phyloP scores from a whole-genome alignment of 35 echinoderm and acorn worm species.

The Ophioderma brevispina region DNA sequence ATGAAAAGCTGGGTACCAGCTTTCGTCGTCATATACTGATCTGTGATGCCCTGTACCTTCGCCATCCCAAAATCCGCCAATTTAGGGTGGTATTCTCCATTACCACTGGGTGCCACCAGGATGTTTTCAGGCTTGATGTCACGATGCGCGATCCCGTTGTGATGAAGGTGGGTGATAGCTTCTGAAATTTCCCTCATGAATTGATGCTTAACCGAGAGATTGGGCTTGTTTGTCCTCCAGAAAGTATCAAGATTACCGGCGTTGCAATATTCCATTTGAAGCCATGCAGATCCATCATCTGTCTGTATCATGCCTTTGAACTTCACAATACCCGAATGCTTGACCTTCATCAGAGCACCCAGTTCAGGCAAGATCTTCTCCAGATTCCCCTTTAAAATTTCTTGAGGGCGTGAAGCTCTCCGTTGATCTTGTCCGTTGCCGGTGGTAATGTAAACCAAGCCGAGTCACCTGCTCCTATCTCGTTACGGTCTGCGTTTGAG shows the following conservation, averaged over 20 bases:
- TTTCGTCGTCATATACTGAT: background rate
- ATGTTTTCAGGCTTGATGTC: background rate
- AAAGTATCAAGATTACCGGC: background rate
- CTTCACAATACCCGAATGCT: background rate
- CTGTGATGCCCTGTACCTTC: no score
- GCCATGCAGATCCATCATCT: background rate
- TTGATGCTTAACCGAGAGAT: background rate
- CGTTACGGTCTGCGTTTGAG: background rate
- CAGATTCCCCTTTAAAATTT: background rate
- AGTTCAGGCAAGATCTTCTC: background rate
- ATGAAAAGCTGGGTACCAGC: background rate
- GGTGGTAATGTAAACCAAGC: background rate
- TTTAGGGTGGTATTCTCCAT: background rate
- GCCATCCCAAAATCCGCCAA: background rate
- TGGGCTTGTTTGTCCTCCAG: background rate
- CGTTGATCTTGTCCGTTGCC: background rate
- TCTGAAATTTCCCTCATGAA: background rate
- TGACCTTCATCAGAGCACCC: background rate
- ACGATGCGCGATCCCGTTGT: background rate
- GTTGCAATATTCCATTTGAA: background rate
- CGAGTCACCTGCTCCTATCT: background rate
- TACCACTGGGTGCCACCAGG: background rate
- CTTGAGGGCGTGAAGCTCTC: background rate
- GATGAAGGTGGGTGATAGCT: background rate
- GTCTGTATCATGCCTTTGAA: background rate